Conservation (phyloP, 1,140 invertebrate species). For the Araneus ventricosus region DNA sequence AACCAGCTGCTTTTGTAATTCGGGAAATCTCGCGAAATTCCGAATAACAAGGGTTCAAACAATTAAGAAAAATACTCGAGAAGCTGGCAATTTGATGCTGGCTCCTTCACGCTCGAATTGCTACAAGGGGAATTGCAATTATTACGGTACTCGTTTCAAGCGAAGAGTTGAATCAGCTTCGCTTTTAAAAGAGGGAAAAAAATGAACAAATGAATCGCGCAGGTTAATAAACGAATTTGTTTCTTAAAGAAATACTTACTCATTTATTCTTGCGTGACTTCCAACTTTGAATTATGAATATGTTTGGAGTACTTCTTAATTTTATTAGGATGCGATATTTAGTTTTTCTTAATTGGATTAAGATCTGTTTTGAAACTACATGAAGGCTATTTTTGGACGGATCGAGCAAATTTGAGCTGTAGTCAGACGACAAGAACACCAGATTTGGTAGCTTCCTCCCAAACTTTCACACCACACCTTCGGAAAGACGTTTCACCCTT, state of each 20-base stretch:
- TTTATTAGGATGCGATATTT: too few relatives aligned
- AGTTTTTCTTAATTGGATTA: too few relatives aligned
- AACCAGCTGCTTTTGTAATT: constrained; percentile 37
- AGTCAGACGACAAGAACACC: too few relatives aligned
- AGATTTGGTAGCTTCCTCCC: too few relatives aligned
- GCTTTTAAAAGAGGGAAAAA: not conserved
- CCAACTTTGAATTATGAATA: too few relatives aligned
- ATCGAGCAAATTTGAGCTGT: too few relatives aligned
- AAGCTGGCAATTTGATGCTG: not conserved
- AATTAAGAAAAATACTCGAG: constrained; percentile 48
- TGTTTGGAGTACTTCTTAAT: too few relatives aligned
- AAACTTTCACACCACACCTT: not conserved
- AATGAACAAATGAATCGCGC: not conserved
- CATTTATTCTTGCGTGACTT: too few relatives aligned
- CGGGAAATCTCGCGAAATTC: not conserved
- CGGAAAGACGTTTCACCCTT: too few relatives aligned
- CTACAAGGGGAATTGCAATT: not conserved
- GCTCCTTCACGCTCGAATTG: constrained; percentile 25
- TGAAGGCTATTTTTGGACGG: not conserved
- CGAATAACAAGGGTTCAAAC: constrained; percentile 6
- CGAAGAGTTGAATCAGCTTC: not conserved
- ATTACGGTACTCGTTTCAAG: constrained; percentile 23
- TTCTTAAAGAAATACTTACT: not conserved
- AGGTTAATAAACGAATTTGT: not conserved
- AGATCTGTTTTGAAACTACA: not conserved